Evolutionary conservation across 2,797 vertebrate species (phyloP).

Genomic region (Alfaro cultratus): DNA sequence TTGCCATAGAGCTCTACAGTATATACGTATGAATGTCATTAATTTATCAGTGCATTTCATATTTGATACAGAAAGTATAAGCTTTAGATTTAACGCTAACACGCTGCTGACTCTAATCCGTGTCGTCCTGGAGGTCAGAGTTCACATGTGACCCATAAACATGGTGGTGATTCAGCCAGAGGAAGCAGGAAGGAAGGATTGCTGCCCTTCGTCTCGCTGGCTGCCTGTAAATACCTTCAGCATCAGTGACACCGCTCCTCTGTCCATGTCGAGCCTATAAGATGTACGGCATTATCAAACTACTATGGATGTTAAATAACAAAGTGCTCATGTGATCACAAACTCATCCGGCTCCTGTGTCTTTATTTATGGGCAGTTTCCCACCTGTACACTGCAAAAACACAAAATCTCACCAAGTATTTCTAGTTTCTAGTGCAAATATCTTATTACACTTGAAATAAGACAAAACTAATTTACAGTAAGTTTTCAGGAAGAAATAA

Average conservation of each 20-base stretch:
- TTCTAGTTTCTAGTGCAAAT: no score
- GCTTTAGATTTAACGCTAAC: conserved; percentile 41
- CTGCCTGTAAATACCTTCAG: conserved; percentile 72
- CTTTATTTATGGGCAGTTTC: conserved; percentile 25
- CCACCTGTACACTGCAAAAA: no score
- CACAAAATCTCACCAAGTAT: no score
- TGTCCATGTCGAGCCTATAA: conserved; percentile 69
- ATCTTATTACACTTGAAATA: no score
- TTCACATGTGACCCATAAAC: conserved; percentile 36
- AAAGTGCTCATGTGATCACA: conserved; percentile 83
- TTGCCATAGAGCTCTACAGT: conserved; percentile 33
- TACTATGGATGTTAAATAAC: conserved; percentile 83
- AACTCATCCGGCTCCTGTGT: conserved; percentile 57
- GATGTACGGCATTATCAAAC: conserved; percentile 75
- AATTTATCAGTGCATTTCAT: conserved; percentile 38
- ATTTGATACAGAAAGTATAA: conserved; percentile 32
- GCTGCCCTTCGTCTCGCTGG: conserved; percentile 26
- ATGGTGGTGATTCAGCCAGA: conserved; percentile 18
- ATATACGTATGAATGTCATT: conserved; percentile 52
- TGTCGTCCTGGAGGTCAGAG: conserved; percentile 5
- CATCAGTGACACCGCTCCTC: conserved; percentile 66
- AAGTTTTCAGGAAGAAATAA: no score
- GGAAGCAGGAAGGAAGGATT: conserved; percentile 17
- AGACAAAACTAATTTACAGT: no score
- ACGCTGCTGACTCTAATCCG: conserved; percentile 11